Base-by-base conservation (phyloP, 2,113 vertebrate genomes). In the Tetrax tetrax region DNA sequence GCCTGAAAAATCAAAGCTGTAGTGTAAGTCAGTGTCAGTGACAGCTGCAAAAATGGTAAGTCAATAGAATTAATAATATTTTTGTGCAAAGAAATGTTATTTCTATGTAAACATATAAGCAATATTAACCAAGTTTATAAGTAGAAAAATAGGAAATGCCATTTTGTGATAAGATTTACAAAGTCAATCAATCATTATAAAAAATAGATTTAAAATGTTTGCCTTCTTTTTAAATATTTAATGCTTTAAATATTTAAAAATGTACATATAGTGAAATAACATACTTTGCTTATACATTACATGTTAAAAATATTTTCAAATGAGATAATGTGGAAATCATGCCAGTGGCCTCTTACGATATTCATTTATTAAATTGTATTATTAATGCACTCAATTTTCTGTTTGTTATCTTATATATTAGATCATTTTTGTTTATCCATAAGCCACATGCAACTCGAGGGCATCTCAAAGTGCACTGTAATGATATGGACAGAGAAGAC, bases 1-100 rank as follows among this genome's bases (percentile, higher is more conserved):
- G 70, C 53, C 70, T 96, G 86, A 90, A 95, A 93, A 97, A 90
- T 83, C 66, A 95, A 97, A 95, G 87, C 53, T 88, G 57, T 74
- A 92, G 33, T 81, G 71, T 60, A 96, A 95, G 81, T 54, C 81
- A 91, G 66, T 87, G 77, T 95, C 89, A 94, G 66, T 91, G 87
- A 93, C 89, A 96, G 81, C 86, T 95, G 93, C 78, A 97, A 96
- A 96, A 96, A 91, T 45, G 23, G 29, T 51, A 78, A 92, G 60
- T 86, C 65, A 89, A 78, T 82, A 87, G 82, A 92, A 96, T 83
- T 83, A 95, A 74, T 93, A 76, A 29, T 48, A 71, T 80, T 94
- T 92, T 89, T 93, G 50, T 83, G 38, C 53, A 93, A 94, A 83
- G 18, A 83, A 95, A 78, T 74, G n/a, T 95, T 68, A 71, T 63